Evolutionary conservation across 2,113 vertebrate genomes (phyloP).

Genomic region (Anhinga rufa): DNA sequence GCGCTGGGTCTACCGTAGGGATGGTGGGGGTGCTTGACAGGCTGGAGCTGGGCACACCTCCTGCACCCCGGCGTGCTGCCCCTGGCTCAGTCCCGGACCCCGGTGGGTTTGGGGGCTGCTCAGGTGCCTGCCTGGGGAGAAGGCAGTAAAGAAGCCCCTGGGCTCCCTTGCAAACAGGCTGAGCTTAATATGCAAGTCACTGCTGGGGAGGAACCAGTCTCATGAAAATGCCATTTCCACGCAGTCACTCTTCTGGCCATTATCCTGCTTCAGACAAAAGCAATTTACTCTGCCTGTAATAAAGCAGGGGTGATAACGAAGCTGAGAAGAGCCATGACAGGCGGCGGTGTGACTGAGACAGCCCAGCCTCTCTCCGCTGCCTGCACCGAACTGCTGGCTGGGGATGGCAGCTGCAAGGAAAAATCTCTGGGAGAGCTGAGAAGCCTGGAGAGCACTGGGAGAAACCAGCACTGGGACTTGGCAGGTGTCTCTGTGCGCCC

Average conservation of each 20-base stretch:
- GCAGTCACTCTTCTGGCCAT: constrained; percentile 28
- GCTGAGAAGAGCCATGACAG: not conserved
- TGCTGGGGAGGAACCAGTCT: constrained; percentile 17
- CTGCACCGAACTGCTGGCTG: not conserved
- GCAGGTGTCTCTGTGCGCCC: rapidly evolving
- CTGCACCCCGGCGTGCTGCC: not conserved
- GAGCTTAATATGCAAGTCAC: constrained; percentile 49
- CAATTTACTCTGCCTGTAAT: constrained; percentile 58
- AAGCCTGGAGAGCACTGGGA: not conserved
- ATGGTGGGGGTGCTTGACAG: rapidly evolving
- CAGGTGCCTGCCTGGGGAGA: not conserved
- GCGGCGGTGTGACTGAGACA: not conserved
- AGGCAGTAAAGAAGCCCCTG: rapidly evolving
- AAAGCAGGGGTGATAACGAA: constrained; percentile 27
- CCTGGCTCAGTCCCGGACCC: rapidly evolving
- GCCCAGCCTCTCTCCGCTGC: not conserved
- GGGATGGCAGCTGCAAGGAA: not conserved
- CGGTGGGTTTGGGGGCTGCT: not conserved
- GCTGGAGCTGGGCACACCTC: not conserved
- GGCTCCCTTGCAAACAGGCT: not conserved
- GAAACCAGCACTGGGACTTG: rapidly evolving
- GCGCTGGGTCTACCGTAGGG: not conserved
- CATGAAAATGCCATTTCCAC: constrained; percentile 51
- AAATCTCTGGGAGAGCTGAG: not conserved
- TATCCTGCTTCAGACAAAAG: constrained; percentile 59